Evolutionary conservation across 53 echinoderm and acorn worm genomes (phyloP).

Genomic region (Glandiceps talaboti): DNA sequence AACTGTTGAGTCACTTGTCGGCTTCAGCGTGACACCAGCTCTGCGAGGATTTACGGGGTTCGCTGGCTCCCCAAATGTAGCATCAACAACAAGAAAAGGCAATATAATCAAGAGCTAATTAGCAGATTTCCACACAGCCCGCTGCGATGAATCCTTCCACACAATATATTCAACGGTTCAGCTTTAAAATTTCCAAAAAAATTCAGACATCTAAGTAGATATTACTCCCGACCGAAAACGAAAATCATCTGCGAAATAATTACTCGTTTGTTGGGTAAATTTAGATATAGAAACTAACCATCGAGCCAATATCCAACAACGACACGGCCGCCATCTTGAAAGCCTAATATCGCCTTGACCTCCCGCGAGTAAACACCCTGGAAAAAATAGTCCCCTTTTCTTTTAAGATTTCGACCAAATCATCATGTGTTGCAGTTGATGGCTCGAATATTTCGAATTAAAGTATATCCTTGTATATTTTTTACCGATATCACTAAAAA

Average conservation of each 20-base stretch:
- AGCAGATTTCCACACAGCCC: background rate
- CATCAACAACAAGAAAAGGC: background rate
- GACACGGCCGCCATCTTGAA: conserved; percentile 1
- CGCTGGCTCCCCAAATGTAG: background rate
- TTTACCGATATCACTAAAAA: background rate
- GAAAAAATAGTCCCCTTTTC: background rate
- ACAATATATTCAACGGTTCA: background rate
- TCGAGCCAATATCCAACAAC: background rate
- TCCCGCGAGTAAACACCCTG: conserved; percentile 1
- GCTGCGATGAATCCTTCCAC: background rate
- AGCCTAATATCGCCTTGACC: background rate
- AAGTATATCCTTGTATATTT: background rate
- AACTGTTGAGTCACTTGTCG: too few species aligned
- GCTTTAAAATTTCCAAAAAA: background rate
- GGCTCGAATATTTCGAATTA: background rate
- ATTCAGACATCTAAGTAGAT: background rate
- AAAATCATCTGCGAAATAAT: background rate
- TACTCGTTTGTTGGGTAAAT: background rate
- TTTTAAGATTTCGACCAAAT: background rate
- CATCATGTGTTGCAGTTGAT: background rate
- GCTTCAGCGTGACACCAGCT: background rate
- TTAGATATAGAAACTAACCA: background rate
- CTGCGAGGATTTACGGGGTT: background rate
- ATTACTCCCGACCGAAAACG: background rate
- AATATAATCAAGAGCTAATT: background rate